Conservation (phyloP, 2,113 vertebrate genomes). For the Microcebus murinus region DNA sequence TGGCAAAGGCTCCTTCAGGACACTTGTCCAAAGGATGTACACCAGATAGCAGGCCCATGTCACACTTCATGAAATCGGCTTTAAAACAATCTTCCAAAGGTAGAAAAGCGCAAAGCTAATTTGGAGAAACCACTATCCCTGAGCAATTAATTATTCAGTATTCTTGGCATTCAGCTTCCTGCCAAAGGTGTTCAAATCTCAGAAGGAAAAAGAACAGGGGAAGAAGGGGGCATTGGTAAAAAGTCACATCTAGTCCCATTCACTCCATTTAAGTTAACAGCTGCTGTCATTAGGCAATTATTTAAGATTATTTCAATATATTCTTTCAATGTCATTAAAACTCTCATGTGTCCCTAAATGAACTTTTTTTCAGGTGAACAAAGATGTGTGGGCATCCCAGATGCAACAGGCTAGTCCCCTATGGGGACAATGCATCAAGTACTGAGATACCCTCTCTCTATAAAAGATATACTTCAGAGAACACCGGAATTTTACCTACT, state of each 20-base stretch:
- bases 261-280: not conserved
- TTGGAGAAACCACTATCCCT: not conserved
- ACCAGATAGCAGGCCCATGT: not conserved
- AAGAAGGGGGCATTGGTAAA: fast-evolving
- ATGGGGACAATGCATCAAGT: fast-evolving
- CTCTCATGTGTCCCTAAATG: too few species aligned
- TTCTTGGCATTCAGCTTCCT: not conserved
- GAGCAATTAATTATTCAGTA: fast-evolving
- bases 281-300: not conserved
- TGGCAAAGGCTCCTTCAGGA: not conserved
- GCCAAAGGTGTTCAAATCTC: not conserved
- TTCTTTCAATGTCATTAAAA: not conserved
- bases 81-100: not conserved
- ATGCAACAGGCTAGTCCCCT: not conserved
- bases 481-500: not conserved
- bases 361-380: not conserved
- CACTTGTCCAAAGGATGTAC: not conserved
- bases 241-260: not conserved
- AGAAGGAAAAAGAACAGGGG: not conserved
- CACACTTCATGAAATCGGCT: not conserved
- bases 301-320: not conserved
- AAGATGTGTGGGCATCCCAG: not conserved
- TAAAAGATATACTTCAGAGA: not conserved
- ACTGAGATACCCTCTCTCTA: not conserved
- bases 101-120: not conserved